Evolutionary conservation across 1,140 invertebrate species (phyloP), one percentile per base, ranked within the genome.

Genomic region (Drosophila funebris): DNA sequence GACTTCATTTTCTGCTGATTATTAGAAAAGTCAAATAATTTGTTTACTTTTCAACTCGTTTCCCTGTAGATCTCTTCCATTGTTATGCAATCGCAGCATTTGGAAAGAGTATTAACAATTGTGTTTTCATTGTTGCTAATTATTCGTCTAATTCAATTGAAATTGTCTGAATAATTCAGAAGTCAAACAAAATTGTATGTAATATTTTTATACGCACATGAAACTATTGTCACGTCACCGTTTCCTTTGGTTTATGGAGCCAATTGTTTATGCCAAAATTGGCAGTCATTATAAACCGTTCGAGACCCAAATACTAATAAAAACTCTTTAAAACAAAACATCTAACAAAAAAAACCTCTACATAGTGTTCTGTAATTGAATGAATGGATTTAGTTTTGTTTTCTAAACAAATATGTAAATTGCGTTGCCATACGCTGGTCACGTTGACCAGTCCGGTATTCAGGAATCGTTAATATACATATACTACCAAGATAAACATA

Each of bases 251-350:
- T 58, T 76, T 75, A 52, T 39, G 22, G 22, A 43, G 60, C 43
- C 60, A 48, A 67, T 85, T 73, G 68, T 73, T 85, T 68, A 78
- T 73, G 60, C 73, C 77, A 41, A 67, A 81, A 61, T 72, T 50
- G 78, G 53, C 18, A 20, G 58, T 87, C 54, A 85, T 85, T 87
- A 85, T 43, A 66, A 66, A 62, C 20, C 53, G 66, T 48, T 87
- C 81, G 81, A 78, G 78, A 69, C 70, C 9, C 27, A 69, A 78
- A 85, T 85, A 85, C 66, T 75, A 85, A 85, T 78, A 61, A 69
- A 50, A 60, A 43, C 63, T 56, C 39, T 27, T 39, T 33, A 27
- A 31, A 27, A 46, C 41, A 63, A 37, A 75, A 14, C 11, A 36
- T 11, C 9, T 20, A 57, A 33, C 31, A 24, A 22, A 27, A 48